phyloP scores from a whole-genome alignment of 2,797 vertebrate genomes.

The Siniperca scherzeri region DNA sequence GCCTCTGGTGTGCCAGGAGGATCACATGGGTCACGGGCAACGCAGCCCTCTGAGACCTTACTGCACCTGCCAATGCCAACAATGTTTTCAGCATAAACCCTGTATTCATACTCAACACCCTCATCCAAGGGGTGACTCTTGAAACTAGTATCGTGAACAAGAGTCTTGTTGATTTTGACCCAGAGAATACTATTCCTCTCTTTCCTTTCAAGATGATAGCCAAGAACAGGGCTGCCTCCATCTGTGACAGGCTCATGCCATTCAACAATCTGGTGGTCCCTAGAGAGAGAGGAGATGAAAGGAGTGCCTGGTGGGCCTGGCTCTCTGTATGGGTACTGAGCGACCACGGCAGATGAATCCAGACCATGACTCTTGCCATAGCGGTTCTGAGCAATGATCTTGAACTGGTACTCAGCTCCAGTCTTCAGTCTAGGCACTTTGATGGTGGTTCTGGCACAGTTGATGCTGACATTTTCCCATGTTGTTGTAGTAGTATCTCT shows the following conservation, averaged over 20 bases:
- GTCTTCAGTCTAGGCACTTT: constrained; percentile 95
- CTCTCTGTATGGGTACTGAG: constrained; percentile 98
- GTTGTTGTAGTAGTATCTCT: constrained; percentile 94
- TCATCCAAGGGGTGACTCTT: constrained; percentile 96
- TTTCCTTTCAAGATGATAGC: constrained; percentile 98
- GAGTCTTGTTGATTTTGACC: constrained; percentile 96
- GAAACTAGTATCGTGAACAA: constrained; percentile 93
- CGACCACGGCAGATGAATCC: constrained; percentile 91
- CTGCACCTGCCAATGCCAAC: constrained; percentile 96
- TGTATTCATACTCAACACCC: constrained; percentile 97
- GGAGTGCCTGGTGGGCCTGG: constrained; percentile 98
- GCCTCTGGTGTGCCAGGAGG: constrained; percentile 96
- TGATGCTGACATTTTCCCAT: constrained; percentile 95
- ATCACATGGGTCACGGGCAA: constrained; percentile 97
- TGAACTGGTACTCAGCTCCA: constrained; percentile 98
- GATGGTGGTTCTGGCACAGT: constrained; percentile 93
- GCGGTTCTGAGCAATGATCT: constrained; percentile 98
- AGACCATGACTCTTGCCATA: constrained; percentile 97
- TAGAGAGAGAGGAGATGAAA: constrained; percentile 90
- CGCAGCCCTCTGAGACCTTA: constrained; percentile 95
- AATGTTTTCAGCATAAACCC: constrained; percentile 98
- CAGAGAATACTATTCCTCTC: constrained; percentile 99
- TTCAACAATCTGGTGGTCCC: constrained; percentile 94
- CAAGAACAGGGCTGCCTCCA: constrained; percentile 94
- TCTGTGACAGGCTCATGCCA: constrained; percentile 97